Conservation (phyloP, 2,888 invertebrate species). For the Cotesia congregata region DNA sequence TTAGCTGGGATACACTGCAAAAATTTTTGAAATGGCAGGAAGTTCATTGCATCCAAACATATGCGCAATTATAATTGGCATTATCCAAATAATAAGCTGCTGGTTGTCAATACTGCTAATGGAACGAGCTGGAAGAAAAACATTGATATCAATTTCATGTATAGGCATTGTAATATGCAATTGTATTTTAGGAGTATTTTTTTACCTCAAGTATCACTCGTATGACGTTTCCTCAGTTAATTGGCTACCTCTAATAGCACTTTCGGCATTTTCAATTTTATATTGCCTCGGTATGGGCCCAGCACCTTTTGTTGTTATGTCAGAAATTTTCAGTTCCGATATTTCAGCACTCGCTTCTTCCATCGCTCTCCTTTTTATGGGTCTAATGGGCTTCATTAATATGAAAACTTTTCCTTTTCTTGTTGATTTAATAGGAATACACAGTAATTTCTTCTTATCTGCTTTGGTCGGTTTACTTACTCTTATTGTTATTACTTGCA, state of each 20-base stretch:
- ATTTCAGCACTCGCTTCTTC: constrained; percentile 57
- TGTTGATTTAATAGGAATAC: constrained; percentile 54
- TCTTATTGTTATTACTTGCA: constrained; percentile 54
- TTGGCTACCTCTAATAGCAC: constrained; percentile 72
- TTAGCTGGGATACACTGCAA: constrained; percentile 72
- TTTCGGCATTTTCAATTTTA: constrained; percentile 72
- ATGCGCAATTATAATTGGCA: constrained; percentile 75
- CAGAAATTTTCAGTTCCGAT: constrained; percentile 71
- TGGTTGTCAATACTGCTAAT: constrained; percentile 70
- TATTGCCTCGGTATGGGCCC: constrained; percentile 73
- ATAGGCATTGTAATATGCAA: constrained; percentile 64
- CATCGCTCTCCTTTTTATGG: constrained; percentile 54
- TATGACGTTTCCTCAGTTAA: constrained; percentile 63
- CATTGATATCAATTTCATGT: constrained; percentile 70
- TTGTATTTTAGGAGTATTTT: constrained; percentile 61
- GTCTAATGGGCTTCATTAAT: constrained; percentile 58
- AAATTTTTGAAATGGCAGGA: constrained; percentile 73
- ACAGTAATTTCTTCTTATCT: constrained; percentile 64
- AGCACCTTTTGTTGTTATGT: constrained; percentile 71
- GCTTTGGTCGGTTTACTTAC: constrained; percentile 52
- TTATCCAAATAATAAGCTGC: constrained; percentile 72
- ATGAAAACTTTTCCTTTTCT: constrained; percentile 59
- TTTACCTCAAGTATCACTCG: constrained; percentile 56
- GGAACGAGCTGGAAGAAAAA: constrained; percentile 76
- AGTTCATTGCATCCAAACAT: constrained; percentile 71